These are phyloP conservation scores for Rhamnusium bicolor DNA, from an alignment of 2,888 invertebrate species.

Conservation along the genomic window DNA sequence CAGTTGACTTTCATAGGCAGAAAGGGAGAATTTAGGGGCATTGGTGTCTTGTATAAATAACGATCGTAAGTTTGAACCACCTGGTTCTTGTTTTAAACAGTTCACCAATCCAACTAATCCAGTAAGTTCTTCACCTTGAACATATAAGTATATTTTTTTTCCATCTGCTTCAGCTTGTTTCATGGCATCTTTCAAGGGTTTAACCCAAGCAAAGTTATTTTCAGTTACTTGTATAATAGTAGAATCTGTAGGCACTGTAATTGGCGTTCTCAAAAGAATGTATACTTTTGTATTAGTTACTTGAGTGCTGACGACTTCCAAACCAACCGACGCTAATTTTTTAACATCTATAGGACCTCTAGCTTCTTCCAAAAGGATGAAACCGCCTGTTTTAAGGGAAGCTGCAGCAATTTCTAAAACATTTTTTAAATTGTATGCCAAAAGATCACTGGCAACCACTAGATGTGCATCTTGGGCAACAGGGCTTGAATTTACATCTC, in stretches of 20 bases:
- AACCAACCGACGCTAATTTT: conserved; percentile 66
- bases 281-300: conserved; percentile 78
- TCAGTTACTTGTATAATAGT: conserved; percentile 81
- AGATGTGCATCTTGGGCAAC: conserved; percentile 82
- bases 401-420: conserved; percentile 75
- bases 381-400: conserved; percentile 80
- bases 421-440: conserved; percentile 73
- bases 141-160: conserved; percentile 79
- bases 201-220: conserved; percentile 86
- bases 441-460: conserved; percentile 78
- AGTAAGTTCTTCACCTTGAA: conserved; percentile 79
- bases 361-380: conserved; percentile 83
- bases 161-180: conserved; percentile 76
- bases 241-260: conserved; percentile 65
- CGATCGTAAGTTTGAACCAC: conserved; percentile 84
- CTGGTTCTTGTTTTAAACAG: conserved; percentile 91
- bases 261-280: conserved; percentile 78
- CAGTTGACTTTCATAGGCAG: conserved; percentile 77
- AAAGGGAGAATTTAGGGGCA: conserved; percentile 76
- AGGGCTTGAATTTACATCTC: conserved; percentile 76
- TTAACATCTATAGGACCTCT: conserved; percentile 70
- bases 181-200: conserved; percentile 83
- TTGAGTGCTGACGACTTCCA: conserved; percentile 77
- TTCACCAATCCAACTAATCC: conserved; percentile 92
- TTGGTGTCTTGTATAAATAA: conserved; percentile 80